Evolutionary conservation across 2,113 vertebrate species (phyloP), one percentile per base, ranked within the genome.

Genomic region (Scartelaos histophorus): DNA sequence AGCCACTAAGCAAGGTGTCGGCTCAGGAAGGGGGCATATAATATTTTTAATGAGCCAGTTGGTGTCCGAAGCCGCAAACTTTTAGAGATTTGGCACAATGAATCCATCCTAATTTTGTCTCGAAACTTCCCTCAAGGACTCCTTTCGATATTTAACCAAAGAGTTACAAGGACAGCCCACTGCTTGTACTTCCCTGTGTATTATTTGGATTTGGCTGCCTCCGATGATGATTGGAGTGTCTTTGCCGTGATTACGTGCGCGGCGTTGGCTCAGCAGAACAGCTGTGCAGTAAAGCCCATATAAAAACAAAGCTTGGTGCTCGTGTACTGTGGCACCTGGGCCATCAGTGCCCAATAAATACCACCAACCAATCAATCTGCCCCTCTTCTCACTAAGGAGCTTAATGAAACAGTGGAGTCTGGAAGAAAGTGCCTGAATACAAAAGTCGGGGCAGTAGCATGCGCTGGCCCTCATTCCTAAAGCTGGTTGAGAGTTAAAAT

Each of bases 251-350:
- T 92, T 91, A 91, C 85, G 66, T 57, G 82, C 74, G 66, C 69
- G 35, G 86, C 29, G 72, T 86, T 82, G 54, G 88, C 85, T 83
- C 82, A 43, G 78, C 75, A 66, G 79, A 89, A 90, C 93, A 93
- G 90, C 90, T 93, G 91, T 88, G 89, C 90, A 69, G 87, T 93
- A 92, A 92, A 92, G 74, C 45, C 73, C 78, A 67, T 88, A 90
- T 91, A 91, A 90, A 92, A 92, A 90, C 87, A 88, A 91, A 88
- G 80, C 80, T 73, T 81, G 82, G 83, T 78, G 78, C 81, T 84
- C 80, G 88, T 85, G 79, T 86, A 81, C 78, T 78, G 66, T 83
- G 76, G 85, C 91, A 92, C 89, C 91, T 93, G 91, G 85, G 85
- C 90, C 80, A 89, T 89, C 89, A 90, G 84, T 73, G 88, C 67